These are phyloP conservation scores for Dipodomys ordii DNA, from an alignment of 2,113 vertebrate species.

Conservation along the genomic window DNA sequence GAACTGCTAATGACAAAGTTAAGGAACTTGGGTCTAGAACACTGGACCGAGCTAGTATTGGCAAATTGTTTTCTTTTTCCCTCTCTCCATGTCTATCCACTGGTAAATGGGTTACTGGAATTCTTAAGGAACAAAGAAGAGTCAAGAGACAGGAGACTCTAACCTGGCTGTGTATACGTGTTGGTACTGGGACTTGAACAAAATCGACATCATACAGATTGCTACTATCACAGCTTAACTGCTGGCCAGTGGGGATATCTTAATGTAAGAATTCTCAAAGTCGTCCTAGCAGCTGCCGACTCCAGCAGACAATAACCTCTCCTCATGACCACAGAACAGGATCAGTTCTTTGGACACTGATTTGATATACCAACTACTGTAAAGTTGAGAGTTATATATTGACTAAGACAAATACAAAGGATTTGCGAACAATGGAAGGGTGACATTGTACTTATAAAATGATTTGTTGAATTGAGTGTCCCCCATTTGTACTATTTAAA, in stretches of 20 bases:
- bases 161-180: background rate
- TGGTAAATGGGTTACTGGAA: background rate
- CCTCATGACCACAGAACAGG: background rate
- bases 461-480: too few relatives aligned
- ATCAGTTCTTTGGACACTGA: background rate
- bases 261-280: conserved; percentile 16
- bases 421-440: background rate
- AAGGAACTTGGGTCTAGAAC: background rate
- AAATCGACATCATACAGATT: background rate
- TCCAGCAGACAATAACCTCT: background rate
- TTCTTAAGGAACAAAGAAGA: conserved; percentile 20
- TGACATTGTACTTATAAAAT: too few relatives aligned
- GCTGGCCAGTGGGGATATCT: background rate
- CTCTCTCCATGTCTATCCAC: background rate
- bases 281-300: background rate
- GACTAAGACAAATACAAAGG: background rate
- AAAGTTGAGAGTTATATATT: background rate
- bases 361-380: background rate
- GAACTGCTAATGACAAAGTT: background rate
- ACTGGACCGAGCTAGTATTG: background rate
- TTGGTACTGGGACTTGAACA: background rate
- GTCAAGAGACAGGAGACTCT: background rate
- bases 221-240: background rate
- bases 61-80: background rate
- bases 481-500: too few relatives aligned